These are phyloP conservation scores for Scaptomyza pallida DNA, from an alignment of 1,140 invertebrate genomes.

Conservation along the genomic window DNA sequence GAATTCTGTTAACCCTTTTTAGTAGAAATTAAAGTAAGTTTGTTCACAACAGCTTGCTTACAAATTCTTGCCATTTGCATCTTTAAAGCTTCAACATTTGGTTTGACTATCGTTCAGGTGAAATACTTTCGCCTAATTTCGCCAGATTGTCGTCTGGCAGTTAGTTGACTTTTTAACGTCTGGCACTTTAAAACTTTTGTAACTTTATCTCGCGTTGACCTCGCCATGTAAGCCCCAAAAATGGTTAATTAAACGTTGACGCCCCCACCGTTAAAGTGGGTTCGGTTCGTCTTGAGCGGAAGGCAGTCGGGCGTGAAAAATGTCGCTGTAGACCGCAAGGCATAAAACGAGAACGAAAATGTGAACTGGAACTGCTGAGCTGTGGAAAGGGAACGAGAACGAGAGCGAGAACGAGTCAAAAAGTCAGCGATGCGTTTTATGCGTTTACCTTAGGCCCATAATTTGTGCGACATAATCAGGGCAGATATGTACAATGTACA, in stretches of 20 bases:
- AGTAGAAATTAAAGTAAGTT: too few relatives aligned
- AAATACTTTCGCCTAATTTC: background rate
- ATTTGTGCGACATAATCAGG: constrained; percentile 61
- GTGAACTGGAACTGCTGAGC: too few relatives aligned
- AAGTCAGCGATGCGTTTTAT: constrained; percentile 65
- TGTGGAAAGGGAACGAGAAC: constrained; percentile 22
- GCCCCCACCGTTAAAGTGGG: constrained; percentile 35
- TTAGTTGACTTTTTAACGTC: background rate
- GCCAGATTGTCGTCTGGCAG: background rate
- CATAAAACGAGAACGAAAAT: constrained; percentile 12
- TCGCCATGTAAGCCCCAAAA: constrained; percentile 24
- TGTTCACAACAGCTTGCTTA: background rate
- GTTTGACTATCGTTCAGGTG: background rate
- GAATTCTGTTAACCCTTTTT: too few relatives aligned
- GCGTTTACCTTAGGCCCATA: constrained; percentile 38
- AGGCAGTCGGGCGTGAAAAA: constrained; percentile 62
- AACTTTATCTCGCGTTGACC: constrained; percentile 11
- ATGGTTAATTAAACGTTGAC: constrained; percentile 70
- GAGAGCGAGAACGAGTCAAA: constrained; percentile 35
- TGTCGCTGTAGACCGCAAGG: constrained; percentile 49
- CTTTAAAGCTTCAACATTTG: background rate
- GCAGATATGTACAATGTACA: background rate
- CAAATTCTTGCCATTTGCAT: background rate
- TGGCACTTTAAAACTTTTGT: constrained; percentile 39
- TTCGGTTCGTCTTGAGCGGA: background rate